A percentile compares a stretch with the other conserved stretches of the same genome.
Conservation (phyloP, 2,888 invertebrate species). For the Drosophila hamatofila region DNA sequence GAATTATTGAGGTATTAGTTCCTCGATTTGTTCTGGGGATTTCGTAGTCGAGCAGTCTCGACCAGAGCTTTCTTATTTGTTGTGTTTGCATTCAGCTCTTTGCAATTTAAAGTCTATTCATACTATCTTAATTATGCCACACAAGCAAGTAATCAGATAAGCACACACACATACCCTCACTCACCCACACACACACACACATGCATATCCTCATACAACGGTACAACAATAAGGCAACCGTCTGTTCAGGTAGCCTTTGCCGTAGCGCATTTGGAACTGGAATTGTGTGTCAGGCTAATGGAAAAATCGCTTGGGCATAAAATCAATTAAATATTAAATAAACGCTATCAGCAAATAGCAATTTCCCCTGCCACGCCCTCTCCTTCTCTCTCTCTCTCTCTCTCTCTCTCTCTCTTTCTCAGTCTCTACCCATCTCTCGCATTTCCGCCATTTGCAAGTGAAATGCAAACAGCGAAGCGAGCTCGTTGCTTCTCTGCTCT, state of each 20-base stretch:
- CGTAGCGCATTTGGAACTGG: slow-evolving; percentile 21
- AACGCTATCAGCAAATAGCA: slow-evolving; percentile 74
- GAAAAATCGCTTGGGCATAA: slow-evolving; percentile 64
- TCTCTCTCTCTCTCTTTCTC: neutral
- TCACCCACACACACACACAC: slow-evolving; percentile 25
- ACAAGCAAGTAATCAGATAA: slow-evolving; percentile 61
- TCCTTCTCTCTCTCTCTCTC: neutral
- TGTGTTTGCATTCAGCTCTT: neutral
- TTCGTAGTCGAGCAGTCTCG: too few species aligned
- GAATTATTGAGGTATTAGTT: too few species aligned
- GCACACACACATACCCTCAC: slow-evolving; percentile 21
- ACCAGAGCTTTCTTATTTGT: too few species aligned
- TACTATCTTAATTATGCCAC: slow-evolving; percentile 48
- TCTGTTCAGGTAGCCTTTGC: slow-evolving; percentile 14
- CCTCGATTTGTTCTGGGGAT: too few species aligned
- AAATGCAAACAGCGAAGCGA: slow-evolving; percentile 64
- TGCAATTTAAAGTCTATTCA: neutral
- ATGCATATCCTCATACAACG: slow-evolving; percentile 4
- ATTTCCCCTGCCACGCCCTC: slow-evolving; percentile 29
- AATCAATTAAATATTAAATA: slow-evolving; percentile 81
- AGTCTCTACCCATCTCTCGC: neutral
- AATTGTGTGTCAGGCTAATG: slow-evolving; percentile 55
- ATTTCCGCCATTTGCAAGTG: slow-evolving; percentile 35
- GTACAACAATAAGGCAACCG: slow-evolving; percentile 38
- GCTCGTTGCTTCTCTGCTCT: slow-evolving; percentile 11